A percentile compares a stretch with the other conserved stretches of the same genome.
phyloP scores from a whole-genome alignment of 2,888 invertebrate species.

The Netelia melanura region DNA sequence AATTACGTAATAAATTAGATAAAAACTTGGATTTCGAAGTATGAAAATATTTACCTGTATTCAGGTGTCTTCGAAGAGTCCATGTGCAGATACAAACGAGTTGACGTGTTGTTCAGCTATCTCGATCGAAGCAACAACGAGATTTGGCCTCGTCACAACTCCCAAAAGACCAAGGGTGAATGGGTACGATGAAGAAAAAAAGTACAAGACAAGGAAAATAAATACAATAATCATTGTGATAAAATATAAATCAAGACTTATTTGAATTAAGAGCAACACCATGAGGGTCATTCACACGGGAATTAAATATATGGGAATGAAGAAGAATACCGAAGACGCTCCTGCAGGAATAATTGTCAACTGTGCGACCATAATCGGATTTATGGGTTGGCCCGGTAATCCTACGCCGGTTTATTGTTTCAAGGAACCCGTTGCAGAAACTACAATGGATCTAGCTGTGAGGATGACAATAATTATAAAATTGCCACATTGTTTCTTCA shows the following conservation, averaged over 20 bases:
- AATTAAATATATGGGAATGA: slow-evolving; percentile 82
- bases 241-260: too few species aligned
- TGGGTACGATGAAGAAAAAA: slow-evolving; percentile 12
- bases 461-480: background rate
- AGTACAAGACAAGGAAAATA: background rate
- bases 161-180: slow-evolving; percentile 7
- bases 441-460: slow-evolving; percentile 73
- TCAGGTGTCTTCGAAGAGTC: slow-evolving; percentile 69
- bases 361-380: slow-evolving; percentile 87
- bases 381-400: slow-evolving; percentile 78
- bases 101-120: slow-evolving; percentile 75
- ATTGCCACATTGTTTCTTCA: background rate
- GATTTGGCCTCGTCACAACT: background rate
- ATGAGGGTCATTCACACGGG: slow-evolving; percentile 75
- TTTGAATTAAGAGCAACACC: slow-evolving; percentile 67
- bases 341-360: slow-evolving; percentile 88
- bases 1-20: too few species aligned
- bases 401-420: slow-evolving; percentile 75
- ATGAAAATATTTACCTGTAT: slow-evolving; percentile 7
- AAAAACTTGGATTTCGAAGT: too few species aligned
- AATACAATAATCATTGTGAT: too few species aligned
- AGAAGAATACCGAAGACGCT: slow-evolving; percentile 83
- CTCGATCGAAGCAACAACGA: slow-evolving; percentile 69
- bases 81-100: slow-evolving; percentile 63
- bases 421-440: slow-evolving; percentile 73